These are phyloP conservation scores for Seriola aureovittata DNA, from an alignment of 2,113 vertebrate genomes.

Conservation along the genomic window DNA sequence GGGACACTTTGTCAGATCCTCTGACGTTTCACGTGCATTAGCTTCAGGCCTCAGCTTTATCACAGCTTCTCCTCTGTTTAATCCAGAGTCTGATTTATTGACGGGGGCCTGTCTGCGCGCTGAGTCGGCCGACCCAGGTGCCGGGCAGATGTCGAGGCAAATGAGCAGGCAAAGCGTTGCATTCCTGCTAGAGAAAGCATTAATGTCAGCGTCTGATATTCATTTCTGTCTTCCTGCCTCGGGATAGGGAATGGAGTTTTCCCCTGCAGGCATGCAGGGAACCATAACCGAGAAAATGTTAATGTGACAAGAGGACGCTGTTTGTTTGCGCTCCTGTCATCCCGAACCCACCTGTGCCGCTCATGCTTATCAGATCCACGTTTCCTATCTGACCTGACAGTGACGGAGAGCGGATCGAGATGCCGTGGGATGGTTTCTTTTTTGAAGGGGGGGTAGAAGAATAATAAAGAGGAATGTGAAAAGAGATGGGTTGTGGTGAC, in stretches of 20 bases:
- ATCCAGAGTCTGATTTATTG: constrained; percentile 74
- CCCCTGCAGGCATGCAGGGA: constrained; percentile 26
- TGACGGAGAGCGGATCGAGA: constrained; percentile 25
- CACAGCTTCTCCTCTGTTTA: constrained; percentile 56
- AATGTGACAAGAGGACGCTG: constrained; percentile 58
- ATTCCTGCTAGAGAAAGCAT: constrained; percentile 51
- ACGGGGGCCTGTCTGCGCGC: constrained; percentile 19
- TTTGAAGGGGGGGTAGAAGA: not conserved
- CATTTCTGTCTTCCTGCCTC: not conserved
- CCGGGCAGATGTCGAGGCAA: constrained; percentile 71
- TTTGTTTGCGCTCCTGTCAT: constrained; percentile 60
- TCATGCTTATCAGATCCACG: constrained; percentile 58
- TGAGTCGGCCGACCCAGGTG: constrained; percentile 67
- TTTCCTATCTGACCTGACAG: constrained; percentile 43
- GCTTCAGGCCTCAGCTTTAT: constrained; percentile 65
- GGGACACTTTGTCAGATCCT: constrained; percentile 46
- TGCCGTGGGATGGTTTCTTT: constrained; percentile 29
- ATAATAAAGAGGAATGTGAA: constrained; percentile 49
- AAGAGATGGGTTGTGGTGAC: constrained; percentile 67
- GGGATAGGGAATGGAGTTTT: constrained; percentile 26
- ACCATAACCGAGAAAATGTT: constrained; percentile 51
- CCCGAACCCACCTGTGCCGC: constrained; percentile 67
- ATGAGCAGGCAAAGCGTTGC: constrained; percentile 39
- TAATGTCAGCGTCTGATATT: constrained; percentile 59
- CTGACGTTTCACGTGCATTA: constrained; percentile 56